Percentiles rank a stretch among this genome's conserved stretches.
Conservation (phyloP, 2,113 vertebrate genomes). For the Epinephelus cyanopodus region DNA sequence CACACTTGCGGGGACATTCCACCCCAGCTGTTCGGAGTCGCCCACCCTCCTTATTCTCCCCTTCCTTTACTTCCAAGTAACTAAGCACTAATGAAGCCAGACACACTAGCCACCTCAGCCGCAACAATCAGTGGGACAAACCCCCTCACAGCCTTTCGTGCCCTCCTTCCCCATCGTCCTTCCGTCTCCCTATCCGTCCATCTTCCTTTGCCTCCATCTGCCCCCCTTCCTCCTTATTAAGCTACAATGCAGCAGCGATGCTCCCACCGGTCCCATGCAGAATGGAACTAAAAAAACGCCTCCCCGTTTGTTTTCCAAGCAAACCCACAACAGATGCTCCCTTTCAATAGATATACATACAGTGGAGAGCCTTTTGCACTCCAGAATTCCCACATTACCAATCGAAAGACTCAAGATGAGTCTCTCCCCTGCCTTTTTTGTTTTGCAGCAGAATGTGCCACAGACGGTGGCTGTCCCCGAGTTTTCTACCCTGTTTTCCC, state of each 20-base stretch:
- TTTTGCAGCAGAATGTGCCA: slow-evolving; percentile 35
- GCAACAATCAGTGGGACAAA: slow-evolving; percentile 63
- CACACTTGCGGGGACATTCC: slow-evolving; percentile 36
- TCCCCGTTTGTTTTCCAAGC: slow-evolving; percentile 32
- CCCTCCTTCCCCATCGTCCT: slow-evolving; percentile 26
- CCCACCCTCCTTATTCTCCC: slow-evolving; percentile 41
- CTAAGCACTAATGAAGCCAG: slow-evolving; percentile 71
- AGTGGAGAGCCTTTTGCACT: slow-evolving; percentile 37
- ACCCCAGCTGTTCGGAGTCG: slow-evolving; percentile 69
- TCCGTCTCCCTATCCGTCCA: slow-evolving; percentile 48
- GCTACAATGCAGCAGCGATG: slow-evolving; percentile 35
- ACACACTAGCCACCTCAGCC: slow-evolving; percentile 61
- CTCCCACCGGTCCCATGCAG: slow-evolving; percentile 47
- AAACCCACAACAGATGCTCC: slow-evolving; percentile 69
- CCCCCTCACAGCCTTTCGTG: slow-evolving; percentile 35
- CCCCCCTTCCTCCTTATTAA: slow-evolving; percentile 29
- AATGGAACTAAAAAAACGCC: slow-evolving; percentile 26
- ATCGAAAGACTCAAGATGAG: slow-evolving; percentile 21
- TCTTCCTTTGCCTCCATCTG: slow-evolving; percentile 30
- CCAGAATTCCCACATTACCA: slow-evolving; percentile 48
- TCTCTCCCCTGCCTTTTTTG: slow-evolving; percentile 9
- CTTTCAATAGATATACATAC: slow-evolving; percentile 52
- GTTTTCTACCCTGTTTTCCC: not conserved
- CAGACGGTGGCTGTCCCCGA: slow-evolving; percentile 34
- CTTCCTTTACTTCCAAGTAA: slow-evolving; percentile 69